These are phyloP conservation scores for Henricia sp. DNA, from an alignment of 53 echinoderm and acorn worm species.

Conservation along the genomic window DNA sequence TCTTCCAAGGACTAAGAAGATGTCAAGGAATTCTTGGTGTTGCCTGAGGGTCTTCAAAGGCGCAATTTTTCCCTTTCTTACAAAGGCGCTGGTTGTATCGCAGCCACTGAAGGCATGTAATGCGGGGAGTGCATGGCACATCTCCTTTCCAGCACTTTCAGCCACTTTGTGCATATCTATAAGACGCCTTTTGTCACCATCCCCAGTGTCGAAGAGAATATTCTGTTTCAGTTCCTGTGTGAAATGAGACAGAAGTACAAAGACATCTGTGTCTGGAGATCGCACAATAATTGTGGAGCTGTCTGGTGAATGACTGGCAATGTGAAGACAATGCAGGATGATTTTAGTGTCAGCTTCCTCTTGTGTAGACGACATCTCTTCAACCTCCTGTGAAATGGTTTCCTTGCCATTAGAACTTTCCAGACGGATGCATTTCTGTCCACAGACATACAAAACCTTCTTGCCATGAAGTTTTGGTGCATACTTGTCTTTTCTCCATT, in stretches of 20 bases:
- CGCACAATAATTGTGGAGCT: not conserved
- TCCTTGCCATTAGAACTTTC: not conserved
- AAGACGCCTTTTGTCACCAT: not conserved
- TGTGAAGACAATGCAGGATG: conserved; percentile 4
- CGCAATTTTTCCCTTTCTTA: not conserved
- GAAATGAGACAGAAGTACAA: not conserved
- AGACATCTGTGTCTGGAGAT: not conserved
- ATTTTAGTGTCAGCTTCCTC: conserved; percentile 33
- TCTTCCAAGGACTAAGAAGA: not conserved
- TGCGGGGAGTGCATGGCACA: conserved; percentile 2
- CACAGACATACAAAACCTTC: not conserved
- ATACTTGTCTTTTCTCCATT: conserved; percentile 65
- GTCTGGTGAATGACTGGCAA: not conserved
- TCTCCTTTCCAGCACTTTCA: not conserved
- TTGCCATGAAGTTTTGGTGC: too few species aligned
- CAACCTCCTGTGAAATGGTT: not conserved
- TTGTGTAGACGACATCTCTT: not conserved
- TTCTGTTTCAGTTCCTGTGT: too few species aligned
- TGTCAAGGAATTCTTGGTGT: not conserved
- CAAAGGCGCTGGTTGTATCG: conserved; percentile 28
- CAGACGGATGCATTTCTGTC: not conserved
- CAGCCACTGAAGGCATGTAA: conserved; percentile 22
- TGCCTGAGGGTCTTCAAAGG: conserved; percentile 2
- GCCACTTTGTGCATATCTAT: conserved; percentile 2
- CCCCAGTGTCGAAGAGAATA: conserved; percentile 10